Conservation (phyloP, 2,113 vertebrate genomes). For the Polypterus senegalus region DNA sequence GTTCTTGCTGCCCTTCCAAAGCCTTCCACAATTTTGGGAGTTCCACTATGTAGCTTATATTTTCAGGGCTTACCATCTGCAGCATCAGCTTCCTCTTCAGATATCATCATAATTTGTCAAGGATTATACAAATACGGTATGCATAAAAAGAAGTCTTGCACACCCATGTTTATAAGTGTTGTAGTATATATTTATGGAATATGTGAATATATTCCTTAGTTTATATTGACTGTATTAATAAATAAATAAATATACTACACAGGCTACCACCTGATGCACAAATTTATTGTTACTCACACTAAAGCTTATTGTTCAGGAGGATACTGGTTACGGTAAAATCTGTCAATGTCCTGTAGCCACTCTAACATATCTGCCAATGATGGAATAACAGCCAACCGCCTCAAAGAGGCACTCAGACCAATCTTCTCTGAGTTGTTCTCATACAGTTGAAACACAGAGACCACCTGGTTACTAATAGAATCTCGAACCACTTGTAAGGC, state of each 20-base stretch:
- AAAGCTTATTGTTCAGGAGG: slow-evolving; percentile 23
- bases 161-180: not conserved
- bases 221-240: not conserved
- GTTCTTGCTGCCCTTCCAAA: slow-evolving; percentile 35
- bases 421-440: slow-evolving; percentile 37
- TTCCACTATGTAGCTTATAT: slow-evolving; percentile 44
- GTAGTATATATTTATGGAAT: not conserved
- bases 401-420: slow-evolving; percentile 28
- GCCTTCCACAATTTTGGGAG: slow-evolving; percentile 57
- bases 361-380: slow-evolving; percentile 74
- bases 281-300: not conserved
- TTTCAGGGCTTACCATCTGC: slow-evolving; percentile 37
- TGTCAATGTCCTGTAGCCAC: slow-evolving; percentile 71
- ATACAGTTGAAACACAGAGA: slow-evolving; percentile 44
- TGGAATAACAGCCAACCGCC: slow-evolving; percentile 44
- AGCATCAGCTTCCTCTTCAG: slow-evolving; percentile 57
- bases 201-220: not conserved
- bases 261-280: not conserved
- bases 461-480: slow-evolving; percentile 42
- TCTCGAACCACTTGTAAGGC: slow-evolving; percentile 56
- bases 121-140: not conserved
- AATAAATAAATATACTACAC: not conserved
- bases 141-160: not conserved
- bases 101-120: slow-evolving; percentile 40
- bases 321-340: slow-evolving; percentile 68